A percentile compares a stretch with the other conserved stretches of the same genome.
Conservation (phyloP, 2,888 invertebrate species). For the Flexamia atlantica region DNA sequence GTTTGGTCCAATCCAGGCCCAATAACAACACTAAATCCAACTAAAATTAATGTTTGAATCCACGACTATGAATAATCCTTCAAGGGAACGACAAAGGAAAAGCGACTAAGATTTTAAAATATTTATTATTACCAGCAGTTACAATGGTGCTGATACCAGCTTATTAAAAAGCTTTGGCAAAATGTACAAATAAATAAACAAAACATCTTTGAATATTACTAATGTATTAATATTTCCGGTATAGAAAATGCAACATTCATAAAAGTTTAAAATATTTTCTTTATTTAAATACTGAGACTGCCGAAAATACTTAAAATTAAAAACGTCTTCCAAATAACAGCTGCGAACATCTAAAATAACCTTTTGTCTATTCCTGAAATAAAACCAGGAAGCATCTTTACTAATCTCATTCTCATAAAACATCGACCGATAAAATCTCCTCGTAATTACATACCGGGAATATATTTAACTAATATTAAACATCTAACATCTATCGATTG, state of each 20-base stretch:
- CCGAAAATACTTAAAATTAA: not conserved
- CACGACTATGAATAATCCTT: too few species aligned
- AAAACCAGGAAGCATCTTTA: not conserved
- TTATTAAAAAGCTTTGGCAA: constrained; percentile 55
- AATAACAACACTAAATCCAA: too few species aligned
- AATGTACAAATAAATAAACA: constrained; percentile 56
- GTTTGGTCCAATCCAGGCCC: too few species aligned
- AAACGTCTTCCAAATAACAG: constrained; percentile 16
- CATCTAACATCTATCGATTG: constrained; percentile 30
- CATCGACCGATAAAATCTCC: not conserved
- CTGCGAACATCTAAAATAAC: constrained; percentile 5
- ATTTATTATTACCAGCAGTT: constrained; percentile 52
- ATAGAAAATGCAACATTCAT: constrained; percentile 56
- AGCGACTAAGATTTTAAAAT: constrained; percentile 37
- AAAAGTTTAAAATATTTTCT: constrained; percentile 31
- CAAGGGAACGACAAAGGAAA: too few species aligned
- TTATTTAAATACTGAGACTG: not conserved
- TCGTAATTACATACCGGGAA: not conserved
- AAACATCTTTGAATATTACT: constrained; percentile 35
- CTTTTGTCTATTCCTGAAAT: not conserved
- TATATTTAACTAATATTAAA: constrained; percentile 33
- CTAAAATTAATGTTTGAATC: too few species aligned
- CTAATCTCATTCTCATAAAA: not conserved
- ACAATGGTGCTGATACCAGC: constrained; percentile 42
- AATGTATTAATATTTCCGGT: not conserved